A percentile compares a stretch with the other conserved stretches of the same genome.
These are phyloP conservation scores for Garra rufa DNA, from an alignment of 2,113 vertebrate species.

Conservation along the genomic window DNA sequence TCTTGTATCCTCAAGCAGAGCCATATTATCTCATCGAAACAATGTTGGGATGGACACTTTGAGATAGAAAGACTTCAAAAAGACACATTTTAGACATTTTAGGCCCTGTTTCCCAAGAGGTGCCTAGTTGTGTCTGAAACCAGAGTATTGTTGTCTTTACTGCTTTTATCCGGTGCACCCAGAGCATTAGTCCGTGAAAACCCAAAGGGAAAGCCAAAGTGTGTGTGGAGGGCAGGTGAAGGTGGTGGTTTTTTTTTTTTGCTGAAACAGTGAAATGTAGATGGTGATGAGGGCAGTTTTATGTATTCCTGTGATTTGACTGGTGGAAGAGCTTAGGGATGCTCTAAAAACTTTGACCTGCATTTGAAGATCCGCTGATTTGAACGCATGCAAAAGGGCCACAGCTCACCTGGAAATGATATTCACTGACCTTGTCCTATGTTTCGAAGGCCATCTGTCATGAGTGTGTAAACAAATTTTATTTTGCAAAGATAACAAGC, in stretches of 20 bases:
- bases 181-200: neutral
- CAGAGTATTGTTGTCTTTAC: neutral
- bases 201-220: neutral
- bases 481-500: neutral
- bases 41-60: neutral
- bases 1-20: neutral
- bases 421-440: neutral
- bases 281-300: neutral
- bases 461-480: neutral
- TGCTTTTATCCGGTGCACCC: neutral
- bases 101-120: neutral
- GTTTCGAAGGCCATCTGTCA: neutral
- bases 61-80: neutral
- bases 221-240: neutral
- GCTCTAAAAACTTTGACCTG: neutral
- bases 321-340: neutral
- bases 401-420: neutral
- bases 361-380: constrained; percentile 54
- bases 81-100: neutral
- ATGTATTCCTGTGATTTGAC: no score
- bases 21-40: neutral
- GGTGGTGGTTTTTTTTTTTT: neutral
- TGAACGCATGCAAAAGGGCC: constrained; percentile 59
- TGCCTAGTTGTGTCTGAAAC: neutral
- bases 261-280: constrained; percentile 15